Percentiles rank a stretch among this genome's conserved stretches.
Evolutionary conservation across 2,888 invertebrate genomes (phyloP).

Genomic region (Gordius sp.): DNA sequence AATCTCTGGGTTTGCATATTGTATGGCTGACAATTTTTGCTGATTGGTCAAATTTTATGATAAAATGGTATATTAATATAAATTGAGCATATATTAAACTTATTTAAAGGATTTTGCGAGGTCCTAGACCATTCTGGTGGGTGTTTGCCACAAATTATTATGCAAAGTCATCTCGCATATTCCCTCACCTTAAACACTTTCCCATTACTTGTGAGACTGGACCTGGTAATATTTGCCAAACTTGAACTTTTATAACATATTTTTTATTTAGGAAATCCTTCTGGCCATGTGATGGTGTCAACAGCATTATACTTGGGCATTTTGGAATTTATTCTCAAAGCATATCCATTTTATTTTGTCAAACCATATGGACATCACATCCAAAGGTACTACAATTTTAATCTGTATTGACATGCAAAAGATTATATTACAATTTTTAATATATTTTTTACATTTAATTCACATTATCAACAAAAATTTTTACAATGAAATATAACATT

Average conservation of each 20-base stretch:
- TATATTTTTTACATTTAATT: too few species aligned
- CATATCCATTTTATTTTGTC: too few species aligned
- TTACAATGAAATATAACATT: too few species aligned
- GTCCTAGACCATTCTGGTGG: conserved; percentile 12
- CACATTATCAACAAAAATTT: too few species aligned
- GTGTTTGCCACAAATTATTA: conserved; percentile 7
- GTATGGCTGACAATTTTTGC: conserved; percentile 12
- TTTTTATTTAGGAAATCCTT: conserved; percentile 13
- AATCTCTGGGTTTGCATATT: conserved; percentile 1
- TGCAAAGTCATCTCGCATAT: background rate
- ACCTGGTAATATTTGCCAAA: background rate
- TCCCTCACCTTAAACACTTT: conserved; percentile 8
- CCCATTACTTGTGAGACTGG: conserved; percentile 12
- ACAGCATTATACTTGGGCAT: conserved; percentile 4
- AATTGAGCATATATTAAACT: too few species aligned
- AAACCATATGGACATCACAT: too few species aligned
- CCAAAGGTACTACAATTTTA: too few species aligned
- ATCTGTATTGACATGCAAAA: too few species aligned
- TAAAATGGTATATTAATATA: conserved; percentile 1
- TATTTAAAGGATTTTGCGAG: background rate
- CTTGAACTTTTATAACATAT: too few species aligned
- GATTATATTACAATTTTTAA: too few species aligned
- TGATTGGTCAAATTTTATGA: conserved; percentile 12
- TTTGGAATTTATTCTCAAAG: too few species aligned
- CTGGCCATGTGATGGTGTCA: conserved; percentile 13